Conservation (phyloP, 1,140 invertebrate genomes). For the Euura lappo region DNA sequence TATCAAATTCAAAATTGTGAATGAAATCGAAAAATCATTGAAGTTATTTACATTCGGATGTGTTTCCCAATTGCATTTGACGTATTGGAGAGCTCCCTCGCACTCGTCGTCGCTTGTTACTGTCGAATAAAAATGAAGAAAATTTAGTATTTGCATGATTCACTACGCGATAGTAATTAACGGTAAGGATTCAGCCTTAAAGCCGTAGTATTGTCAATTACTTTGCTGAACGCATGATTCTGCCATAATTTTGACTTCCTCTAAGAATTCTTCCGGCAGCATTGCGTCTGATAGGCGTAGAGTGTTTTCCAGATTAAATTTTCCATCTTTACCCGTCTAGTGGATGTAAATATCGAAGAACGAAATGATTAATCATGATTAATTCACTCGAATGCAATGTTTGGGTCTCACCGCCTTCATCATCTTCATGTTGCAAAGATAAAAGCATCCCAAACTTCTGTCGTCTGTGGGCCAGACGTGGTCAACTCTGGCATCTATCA, state of each 20-base stretch:
- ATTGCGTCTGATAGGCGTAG: conserved; percentile 29
- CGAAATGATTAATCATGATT: no score
- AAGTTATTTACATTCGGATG: conserved; percentile 21
- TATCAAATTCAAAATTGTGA: no score
- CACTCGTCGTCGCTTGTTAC: conserved; percentile 29
- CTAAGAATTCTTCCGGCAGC: conserved; percentile 26
- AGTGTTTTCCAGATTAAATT: conserved; percentile 21
- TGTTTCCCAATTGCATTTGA: conserved; percentile 31
- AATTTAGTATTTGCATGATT: neutral
- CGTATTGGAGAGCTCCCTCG: conserved; percentile 30
- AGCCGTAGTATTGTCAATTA: neutral
- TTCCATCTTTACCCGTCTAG: conserved; percentile 30
- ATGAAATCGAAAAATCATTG: no score
- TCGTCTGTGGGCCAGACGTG: conserved; percentile 29
- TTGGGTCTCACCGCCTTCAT: conserved; percentile 27
- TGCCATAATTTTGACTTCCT: conserved; percentile 19
- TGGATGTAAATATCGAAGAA: neutral
- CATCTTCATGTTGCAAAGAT: conserved; percentile 26
- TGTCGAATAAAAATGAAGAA: neutral
- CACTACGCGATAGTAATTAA: neutral
- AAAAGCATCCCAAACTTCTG: conserved; percentile 27
- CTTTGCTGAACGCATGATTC: conserved; percentile 14
- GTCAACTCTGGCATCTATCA: conserved; percentile 24
- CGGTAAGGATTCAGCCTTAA: no score
- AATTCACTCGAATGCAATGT: no score